Conservation (phyloP, 2,888 invertebrate genomes). For the Invenusta paracnida region DNA sequence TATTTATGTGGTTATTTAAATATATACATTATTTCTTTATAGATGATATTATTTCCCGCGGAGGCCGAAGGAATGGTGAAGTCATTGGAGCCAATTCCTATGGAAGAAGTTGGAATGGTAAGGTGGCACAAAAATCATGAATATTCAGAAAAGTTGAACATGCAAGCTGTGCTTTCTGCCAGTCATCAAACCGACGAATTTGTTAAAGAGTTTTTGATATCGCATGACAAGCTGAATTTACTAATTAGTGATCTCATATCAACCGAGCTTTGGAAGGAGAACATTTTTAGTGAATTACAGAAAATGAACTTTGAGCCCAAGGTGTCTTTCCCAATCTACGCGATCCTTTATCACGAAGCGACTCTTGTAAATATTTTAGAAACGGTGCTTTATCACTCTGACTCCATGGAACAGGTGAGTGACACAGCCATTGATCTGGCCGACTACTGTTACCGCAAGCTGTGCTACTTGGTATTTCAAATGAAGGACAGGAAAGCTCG, state of each 20-base stretch:
- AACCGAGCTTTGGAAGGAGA: constrained; percentile 77
- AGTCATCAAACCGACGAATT: constrained; percentile 73
- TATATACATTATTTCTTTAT: not conserved
- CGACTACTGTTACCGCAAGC: constrained; percentile 73
- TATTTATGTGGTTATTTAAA: too few relatives aligned
- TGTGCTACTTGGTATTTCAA: constrained; percentile 55
- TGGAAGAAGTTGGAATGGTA: constrained; percentile 69
- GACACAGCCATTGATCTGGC: constrained; percentile 75
- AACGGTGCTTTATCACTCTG: constrained; percentile 75
- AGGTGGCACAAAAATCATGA: constrained; percentile 66
- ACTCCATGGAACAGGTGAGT: constrained; percentile 72
- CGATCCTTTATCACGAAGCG: constrained; percentile 73
- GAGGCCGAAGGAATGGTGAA: constrained; percentile 74
- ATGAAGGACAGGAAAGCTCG: not conserved
- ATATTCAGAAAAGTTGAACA: constrained; percentile 75
- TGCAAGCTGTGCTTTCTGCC: constrained; percentile 80
- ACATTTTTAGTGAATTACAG: constrained; percentile 70
- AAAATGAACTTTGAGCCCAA: constrained; percentile 61
- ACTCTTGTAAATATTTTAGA: constrained; percentile 75
- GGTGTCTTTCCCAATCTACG: constrained; percentile 46
- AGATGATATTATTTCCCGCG: constrained; percentile 51
- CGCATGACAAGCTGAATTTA: constrained; percentile 70
- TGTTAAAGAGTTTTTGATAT: constrained; percentile 76
- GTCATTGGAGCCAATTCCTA: constrained; percentile 68
- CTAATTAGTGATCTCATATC: constrained; percentile 77